Evolutionary conservation across 2,797 vertebrate genomes (phyloP).

Genomic region (Poeciliopsis paucimaculata): DNA sequence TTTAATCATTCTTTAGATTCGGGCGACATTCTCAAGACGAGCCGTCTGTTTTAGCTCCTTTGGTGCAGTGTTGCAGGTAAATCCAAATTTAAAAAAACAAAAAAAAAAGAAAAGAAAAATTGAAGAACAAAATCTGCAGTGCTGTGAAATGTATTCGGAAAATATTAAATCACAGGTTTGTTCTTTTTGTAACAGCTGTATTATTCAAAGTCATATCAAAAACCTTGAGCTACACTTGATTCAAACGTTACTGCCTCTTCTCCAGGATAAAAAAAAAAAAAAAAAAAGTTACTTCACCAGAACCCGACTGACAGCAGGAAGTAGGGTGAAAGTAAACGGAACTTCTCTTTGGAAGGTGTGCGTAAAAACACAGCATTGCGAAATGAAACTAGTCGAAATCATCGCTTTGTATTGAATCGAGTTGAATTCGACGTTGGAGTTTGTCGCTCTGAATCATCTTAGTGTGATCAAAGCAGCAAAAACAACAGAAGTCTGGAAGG

Average conservation of each 20-base stretch:
- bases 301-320: constrained; percentile 2
- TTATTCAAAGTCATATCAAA: neutral
- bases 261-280: neutral
- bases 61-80: constrained; percentile 95
- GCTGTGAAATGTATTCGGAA: no score
- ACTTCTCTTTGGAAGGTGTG: neutral
- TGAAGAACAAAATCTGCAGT: no score
- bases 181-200: neutral
- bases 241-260: neutral
- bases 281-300: neutral
- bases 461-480: neutral
- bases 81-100: neutral
- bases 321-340: neutral
- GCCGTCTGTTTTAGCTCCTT: constrained; percentile 88
- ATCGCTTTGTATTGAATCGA: neutral
- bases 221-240: neutral
- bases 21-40: constrained; percentile 92
- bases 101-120: no score
- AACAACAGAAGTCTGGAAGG: neutral
- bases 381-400: no score
- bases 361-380: neutral
- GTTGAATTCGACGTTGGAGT: neutral
- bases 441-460: neutral
- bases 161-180: neutral
- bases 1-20: constrained; percentile 80